Conservation (phyloP, 2,888 invertebrate species). For the Caenorhabditis afra region DNA sequence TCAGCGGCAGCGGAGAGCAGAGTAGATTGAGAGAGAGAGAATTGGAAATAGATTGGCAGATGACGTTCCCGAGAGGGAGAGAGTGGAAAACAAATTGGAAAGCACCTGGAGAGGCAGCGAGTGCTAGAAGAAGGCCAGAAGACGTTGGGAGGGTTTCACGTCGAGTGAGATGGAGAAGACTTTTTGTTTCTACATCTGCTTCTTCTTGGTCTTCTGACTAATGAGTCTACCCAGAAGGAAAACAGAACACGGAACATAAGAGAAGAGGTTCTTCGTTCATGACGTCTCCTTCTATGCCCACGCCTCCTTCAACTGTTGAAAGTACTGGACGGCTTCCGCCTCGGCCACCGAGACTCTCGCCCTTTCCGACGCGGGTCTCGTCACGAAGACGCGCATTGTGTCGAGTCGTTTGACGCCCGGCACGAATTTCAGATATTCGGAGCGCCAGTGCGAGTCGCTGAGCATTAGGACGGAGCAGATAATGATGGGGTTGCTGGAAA, state of each 20-base stretch:
- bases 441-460: conserved; percentile 24
- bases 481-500: conserved; percentile 36
- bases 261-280: too few relatives aligned
- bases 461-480: conserved; percentile 36
- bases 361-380: conserved; percentile 4
- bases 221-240: too few relatives aligned
- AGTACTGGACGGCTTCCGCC: conserved; percentile 24
- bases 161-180: neutral
- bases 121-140: too few relatives aligned
- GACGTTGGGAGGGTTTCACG: too few relatives aligned
- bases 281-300: too few relatives aligned
- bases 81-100: too few relatives aligned
- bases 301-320: conserved; percentile 19
- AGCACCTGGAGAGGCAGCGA: too few relatives aligned
- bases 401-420: conserved; percentile 9
- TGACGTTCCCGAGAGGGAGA: neutral
- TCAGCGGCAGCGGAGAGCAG: neutral
- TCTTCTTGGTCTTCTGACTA: too few relatives aligned
- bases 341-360: neutral
- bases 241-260: too few relatives aligned
- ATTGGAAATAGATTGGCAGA: neutral
- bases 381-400: neutral
- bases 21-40: too few relatives aligned
- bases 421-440: conserved; percentile 12
- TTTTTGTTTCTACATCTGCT: neutral